These are phyloP conservation scores for Drosophila watanabei DNA, from an alignment of 1,140 invertebrate genomes.

Conservation along the genomic window DNA sequence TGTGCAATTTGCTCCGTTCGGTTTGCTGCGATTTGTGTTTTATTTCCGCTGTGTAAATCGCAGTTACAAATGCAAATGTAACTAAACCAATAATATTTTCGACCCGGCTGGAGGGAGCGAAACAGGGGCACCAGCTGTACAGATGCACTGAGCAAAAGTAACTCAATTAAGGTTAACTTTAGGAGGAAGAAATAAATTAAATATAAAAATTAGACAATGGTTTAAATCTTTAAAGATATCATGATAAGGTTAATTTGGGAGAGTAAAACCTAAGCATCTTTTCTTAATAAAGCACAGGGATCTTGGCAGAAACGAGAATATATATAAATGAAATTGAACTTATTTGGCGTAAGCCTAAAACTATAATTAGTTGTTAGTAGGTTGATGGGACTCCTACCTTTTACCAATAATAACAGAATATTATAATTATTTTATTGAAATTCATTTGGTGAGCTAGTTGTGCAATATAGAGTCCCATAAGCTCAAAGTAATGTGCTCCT, in stretches of 20 bases:
- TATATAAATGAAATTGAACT: background rate
- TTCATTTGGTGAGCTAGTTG: background rate
- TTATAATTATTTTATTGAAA: background rate
- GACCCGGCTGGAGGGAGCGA: slow-evolving; percentile 11
- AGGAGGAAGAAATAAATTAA: background rate
- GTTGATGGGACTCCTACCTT: background rate
- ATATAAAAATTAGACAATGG: background rate
- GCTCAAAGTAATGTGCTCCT: background rate
- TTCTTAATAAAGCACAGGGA: background rate
- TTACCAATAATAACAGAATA: background rate
- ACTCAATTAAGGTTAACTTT: background rate
- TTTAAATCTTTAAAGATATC: background rate
- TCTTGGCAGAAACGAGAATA: too few relatives aligned
- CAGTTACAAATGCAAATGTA: slow-evolving; percentile 81
- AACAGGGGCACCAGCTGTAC: slow-evolving; percentile 4
- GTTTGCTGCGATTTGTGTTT: slow-evolving; percentile 63
- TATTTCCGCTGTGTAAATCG: slow-evolving; percentile 77
- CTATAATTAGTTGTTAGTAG: background rate
- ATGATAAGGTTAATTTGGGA: background rate
- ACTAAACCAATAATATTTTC: slow-evolving; percentile 82
- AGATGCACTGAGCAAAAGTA: background rate
- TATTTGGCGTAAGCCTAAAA: background rate
- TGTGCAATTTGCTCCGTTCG: slow-evolving; percentile 30
- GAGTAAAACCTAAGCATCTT: too few relatives aligned
- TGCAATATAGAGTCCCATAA: background rate